Conservation (phyloP, 1,140 invertebrate genomes). For the Drosophila eugracilis region DNA sequence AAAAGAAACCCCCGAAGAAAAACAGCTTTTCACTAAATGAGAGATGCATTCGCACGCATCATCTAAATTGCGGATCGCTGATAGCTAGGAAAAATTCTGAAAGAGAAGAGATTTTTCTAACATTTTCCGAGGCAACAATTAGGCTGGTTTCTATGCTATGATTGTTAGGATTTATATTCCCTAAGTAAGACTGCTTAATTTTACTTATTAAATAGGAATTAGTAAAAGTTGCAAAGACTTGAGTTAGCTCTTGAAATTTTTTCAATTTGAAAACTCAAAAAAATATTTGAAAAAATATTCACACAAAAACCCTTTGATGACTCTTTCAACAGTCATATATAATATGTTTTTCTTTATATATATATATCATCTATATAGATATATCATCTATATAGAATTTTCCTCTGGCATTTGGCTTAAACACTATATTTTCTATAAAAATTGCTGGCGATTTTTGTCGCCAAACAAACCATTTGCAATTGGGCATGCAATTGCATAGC, state of each 20-base stretch:
- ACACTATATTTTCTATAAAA: conserved; percentile 13
- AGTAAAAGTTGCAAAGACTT: no score
- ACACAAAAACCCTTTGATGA: conserved; percentile 2
- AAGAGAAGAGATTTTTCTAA: neutral
- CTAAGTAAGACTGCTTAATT: no score
- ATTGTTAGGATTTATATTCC: no score
- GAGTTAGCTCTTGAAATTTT: neutral
- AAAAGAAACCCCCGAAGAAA: no score
- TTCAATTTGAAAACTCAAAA: no score
- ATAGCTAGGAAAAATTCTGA: conserved; percentile 19
- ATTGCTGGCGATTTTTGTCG: conserved; percentile 21
- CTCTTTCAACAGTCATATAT: conserved; percentile 5
- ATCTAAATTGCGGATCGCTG: conserved; percentile 62
- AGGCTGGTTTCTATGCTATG: neutral
- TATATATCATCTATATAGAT: no score
- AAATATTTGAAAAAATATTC: no score
- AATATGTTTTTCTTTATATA: no score
- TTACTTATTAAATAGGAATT: no score
- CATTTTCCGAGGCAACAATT: conserved; percentile 7
- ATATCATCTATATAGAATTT: no score
- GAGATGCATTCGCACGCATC: conserved; percentile 49
- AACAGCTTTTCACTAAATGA: conserved; percentile 4
- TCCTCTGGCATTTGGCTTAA: neutral
- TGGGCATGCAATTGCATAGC: conserved; percentile 52
- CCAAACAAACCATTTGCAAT: conserved; percentile 23